These are phyloP conservation scores for Tenebrosternarchus preto DNA, from an alignment of 2,113 vertebrate species.

Conservation along the genomic window DNA sequence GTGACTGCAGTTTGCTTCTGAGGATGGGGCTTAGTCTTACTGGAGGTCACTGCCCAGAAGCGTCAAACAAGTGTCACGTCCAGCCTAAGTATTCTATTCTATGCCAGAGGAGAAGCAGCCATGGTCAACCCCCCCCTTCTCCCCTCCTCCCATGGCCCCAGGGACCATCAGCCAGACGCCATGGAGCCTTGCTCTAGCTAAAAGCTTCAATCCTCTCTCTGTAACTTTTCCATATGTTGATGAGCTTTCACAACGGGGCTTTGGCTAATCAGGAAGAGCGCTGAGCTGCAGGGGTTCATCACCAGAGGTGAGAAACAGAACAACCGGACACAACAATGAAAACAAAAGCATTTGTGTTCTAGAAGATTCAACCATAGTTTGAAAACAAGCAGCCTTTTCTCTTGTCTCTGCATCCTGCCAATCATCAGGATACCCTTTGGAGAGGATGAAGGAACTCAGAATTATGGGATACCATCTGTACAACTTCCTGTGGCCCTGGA, in stretches of 20 bases:
- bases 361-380: conserved; percentile 18
- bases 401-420: conserved; percentile 45
- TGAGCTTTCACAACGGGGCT: conserved; percentile 23
- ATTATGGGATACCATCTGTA: conserved; percentile 17
- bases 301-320: conserved; percentile 20
- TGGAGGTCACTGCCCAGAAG: background rate
- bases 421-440: conserved; percentile 46
- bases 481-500: conserved; percentile 65
- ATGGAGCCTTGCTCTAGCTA: conserved; percentile 57
- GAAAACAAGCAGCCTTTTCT: conserved; percentile 20
- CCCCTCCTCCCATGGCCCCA: conserved; percentile 27
- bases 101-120: too few relatives aligned
- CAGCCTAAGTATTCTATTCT: too few relatives aligned
- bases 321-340: conserved; percentile 5
- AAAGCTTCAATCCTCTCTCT: background rate
- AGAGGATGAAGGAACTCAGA: conserved; percentile 22
- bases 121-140: background rate
- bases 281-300: conserved; percentile 22
- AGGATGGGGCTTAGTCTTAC: conserved; percentile 6
- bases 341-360: conserved; percentile 25
- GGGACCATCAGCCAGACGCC: conserved; percentile 62
- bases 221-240: conserved; percentile 29
- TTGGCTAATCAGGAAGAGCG: conserved; percentile 16
- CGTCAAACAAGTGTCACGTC: background rate
- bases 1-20: background rate